phyloP scores from a whole-genome alignment of 35 echinoderm and acorn worm genomes.

The Ophiothrix spiculata region DNA sequence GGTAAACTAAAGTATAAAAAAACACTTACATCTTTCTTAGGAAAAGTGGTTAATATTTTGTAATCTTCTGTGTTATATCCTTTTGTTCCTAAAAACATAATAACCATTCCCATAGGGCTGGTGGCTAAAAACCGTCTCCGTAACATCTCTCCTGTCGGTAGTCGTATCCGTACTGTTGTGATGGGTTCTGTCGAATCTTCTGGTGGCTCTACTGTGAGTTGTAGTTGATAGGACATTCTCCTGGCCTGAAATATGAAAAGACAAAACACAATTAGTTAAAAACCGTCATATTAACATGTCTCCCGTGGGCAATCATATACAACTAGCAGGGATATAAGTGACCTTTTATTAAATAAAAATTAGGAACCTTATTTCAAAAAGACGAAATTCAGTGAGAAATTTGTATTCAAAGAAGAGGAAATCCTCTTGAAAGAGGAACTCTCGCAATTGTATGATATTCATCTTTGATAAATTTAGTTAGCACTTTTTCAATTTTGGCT shows the following conservation, averaged over 20 bases:
- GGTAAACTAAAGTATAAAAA: background rate
- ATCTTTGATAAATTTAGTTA: no score
- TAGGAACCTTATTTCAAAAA: no score
- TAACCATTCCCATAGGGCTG: slow-evolving; percentile 56
- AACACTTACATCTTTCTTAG: slow-evolving; percentile 93
- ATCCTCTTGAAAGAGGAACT: no score
- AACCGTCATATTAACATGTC: no score
- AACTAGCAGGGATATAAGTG: no score
- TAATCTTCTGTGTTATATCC: slow-evolving; percentile 72
- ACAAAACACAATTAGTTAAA: no score
- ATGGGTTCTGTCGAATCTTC: slow-evolving; percentile 37
- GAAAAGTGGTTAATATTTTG: slow-evolving; percentile 87
- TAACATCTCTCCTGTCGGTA: slow-evolving; percentile 76
- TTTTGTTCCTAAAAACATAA: slow-evolving; percentile 72
- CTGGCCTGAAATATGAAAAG: slow-evolving; percentile 57
- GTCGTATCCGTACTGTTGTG: slow-evolving; percentile 75
- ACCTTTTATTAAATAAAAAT: no score
- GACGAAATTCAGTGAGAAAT: no score
- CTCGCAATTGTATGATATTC: no score
- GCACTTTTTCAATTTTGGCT: no score
- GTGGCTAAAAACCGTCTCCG: slow-evolving; percentile 69
- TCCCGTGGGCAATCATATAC: no score
- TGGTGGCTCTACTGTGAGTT: slow-evolving; percentile 74
- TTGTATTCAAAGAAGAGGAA: no score
- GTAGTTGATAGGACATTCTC: slow-evolving; percentile 65